Percentiles rank a stretch among this genome's conserved stretches.
phyloP scores from a whole-genome alignment of 2,113 vertebrate species.

The Callaeas wilsoni region DNA sequence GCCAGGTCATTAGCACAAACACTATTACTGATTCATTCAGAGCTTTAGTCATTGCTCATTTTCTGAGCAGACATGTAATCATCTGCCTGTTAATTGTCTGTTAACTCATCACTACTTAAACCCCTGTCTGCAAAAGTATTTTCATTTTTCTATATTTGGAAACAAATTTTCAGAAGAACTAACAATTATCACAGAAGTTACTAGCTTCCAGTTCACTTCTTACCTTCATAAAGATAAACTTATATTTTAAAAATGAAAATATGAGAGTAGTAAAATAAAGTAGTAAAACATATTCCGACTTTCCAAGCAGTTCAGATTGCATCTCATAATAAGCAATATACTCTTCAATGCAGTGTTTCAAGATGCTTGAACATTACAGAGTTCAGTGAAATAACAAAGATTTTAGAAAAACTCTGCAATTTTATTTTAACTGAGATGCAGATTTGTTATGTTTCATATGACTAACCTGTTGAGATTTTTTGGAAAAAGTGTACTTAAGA shows the following conservation, averaged over 20 bases:
- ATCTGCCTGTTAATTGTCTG: neutral
- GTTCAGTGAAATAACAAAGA: neutral
- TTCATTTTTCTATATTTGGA: neutral
- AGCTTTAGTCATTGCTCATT: neutral
- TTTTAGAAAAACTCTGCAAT: neutral
- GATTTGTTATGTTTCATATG: neutral
- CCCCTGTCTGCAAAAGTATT: neutral
- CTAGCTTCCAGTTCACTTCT: neutral
- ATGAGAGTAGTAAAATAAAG: neutral
- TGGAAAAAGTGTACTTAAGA: neutral
- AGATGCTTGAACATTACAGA: neutral
- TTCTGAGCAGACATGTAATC: neutral
- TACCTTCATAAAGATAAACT: neutral
- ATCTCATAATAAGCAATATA: neutral
- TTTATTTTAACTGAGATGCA: neutral
- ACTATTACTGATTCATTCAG: neutral
- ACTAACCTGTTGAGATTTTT: neutral
- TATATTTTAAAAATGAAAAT: neutral
- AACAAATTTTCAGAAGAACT: neutral
- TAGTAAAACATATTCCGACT: neutral
- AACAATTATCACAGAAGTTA: neutral
- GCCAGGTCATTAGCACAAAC: fast-evolving
- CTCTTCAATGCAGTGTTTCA: neutral
- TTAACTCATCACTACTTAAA: neutral
- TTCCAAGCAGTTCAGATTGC: neutral